phyloP scores from a whole-genome alignment of 2,888 invertebrate genomes.

The Pristionchus maxplancki region DNA sequence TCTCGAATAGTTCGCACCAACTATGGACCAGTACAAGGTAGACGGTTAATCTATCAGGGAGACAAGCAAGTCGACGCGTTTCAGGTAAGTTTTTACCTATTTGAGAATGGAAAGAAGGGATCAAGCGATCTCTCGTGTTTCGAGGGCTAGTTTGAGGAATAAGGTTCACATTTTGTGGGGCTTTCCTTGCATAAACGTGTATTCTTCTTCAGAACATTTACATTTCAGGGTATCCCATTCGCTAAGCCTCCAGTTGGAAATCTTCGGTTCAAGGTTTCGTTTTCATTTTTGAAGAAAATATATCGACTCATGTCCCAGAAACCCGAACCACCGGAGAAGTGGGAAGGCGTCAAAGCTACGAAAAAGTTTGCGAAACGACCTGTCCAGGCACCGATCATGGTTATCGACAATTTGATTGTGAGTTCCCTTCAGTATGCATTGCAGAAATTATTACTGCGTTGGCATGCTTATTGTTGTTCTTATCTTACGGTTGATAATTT shows the following conservation, averaged over 20 bases:
- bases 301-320: background rate
- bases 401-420: background rate
- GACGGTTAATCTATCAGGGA: constrained; percentile 17
- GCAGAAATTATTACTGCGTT: too few species aligned
- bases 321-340: constrained; percentile 5
- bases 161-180: too few species aligned
- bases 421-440: too few species aligned
- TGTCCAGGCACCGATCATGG: background rate
- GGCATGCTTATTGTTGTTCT: too few species aligned
- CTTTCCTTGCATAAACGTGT: too few species aligned
- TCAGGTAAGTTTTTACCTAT: constrained; percentile 25
- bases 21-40: background rate
- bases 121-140: background rate
- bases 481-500: too few species aligned
- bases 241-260: constrained; percentile 1
- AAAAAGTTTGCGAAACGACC: background rate
- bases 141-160: background rate
- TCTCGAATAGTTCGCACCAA: constrained; percentile 9
- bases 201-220: background rate
- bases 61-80: constrained; percentile 43
- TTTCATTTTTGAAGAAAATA: background rate
- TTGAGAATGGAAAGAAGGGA: too few species aligned
- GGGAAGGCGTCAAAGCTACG: background rate
- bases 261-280: constrained; percentile 12
- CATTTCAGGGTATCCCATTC: constrained; percentile 33